phyloP scores from a whole-genome alignment of 1,140 invertebrate genomes.

The Steinernema khuongi region DNA sequence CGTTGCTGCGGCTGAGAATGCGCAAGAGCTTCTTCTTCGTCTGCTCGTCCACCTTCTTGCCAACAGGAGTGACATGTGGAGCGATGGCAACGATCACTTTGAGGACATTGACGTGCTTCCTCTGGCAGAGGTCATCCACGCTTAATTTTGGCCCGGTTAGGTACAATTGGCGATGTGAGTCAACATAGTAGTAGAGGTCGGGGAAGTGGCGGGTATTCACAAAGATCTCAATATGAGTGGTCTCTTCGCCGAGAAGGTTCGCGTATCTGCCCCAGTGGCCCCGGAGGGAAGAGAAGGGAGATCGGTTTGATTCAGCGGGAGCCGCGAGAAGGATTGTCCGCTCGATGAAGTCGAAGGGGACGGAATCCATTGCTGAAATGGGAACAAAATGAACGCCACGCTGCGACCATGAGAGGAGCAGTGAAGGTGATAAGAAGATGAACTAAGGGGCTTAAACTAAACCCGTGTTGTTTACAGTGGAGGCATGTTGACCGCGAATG shows the following conservation, averaged over 20 bases:
- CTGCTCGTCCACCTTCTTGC: too few relatives aligned
- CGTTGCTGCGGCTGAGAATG: too few relatives aligned
- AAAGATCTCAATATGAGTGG: too few relatives aligned
- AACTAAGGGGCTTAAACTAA: background rate
- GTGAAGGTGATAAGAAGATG: conserved; percentile 1
- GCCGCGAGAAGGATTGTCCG: conserved; percentile 27
- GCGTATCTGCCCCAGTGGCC: background rate
- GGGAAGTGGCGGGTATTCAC: background rate
- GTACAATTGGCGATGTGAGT: background rate
- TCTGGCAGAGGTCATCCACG: too few relatives aligned
- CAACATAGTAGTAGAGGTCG: conserved; percentile 6
- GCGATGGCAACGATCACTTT: too few relatives aligned
- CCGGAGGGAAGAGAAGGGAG: conserved; percentile 9
- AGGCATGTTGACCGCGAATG: too few relatives aligned
- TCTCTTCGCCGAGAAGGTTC: conserved; percentile 8
- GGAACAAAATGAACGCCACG: background rate
- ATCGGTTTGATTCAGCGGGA: conserved; percentile 26
- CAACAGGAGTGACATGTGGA: too few relatives aligned
- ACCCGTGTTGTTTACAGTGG: conserved; percentile 13
- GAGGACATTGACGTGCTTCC: too few relatives aligned
- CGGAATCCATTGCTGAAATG: conserved; percentile 27
- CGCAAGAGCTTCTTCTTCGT: too few relatives aligned
- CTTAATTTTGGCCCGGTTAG: too few relatives aligned
- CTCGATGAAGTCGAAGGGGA: too few relatives aligned
- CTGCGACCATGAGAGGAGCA: background rate